Evolutionary conservation across 2,113 vertebrate species (phyloP).

Genomic region (Trachemys scripta): DNA sequence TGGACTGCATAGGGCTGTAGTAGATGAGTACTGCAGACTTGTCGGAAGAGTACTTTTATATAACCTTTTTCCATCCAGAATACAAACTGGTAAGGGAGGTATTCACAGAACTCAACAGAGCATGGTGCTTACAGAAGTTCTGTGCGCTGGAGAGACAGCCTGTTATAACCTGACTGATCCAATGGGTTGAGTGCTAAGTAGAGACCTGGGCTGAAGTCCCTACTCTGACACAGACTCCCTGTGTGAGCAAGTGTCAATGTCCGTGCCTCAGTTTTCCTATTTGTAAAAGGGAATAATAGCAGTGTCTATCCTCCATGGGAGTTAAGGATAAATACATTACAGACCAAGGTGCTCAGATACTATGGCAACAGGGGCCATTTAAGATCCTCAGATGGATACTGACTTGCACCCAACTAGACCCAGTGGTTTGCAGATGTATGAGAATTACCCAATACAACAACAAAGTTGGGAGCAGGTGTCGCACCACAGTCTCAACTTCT

Average conservation of each 20-base stretch:
- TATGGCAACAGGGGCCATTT: background rate
- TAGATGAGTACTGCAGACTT: accelerated
- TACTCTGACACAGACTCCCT: background rate
- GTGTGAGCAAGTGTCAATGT: background rate
- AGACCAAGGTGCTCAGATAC: background rate
- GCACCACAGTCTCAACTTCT: background rate
- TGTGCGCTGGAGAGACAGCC: accelerated
- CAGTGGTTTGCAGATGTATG: background rate
- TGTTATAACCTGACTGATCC: background rate
- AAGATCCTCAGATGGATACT: accelerated
- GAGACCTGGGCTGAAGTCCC: background rate
- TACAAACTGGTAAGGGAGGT: accelerated
- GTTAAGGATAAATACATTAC: background rate
- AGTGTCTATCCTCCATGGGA: background rate
- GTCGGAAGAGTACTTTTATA: background rate
- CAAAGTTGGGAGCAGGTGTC: accelerated
- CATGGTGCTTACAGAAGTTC: background rate
- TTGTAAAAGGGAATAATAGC: background rate
- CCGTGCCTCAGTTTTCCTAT: background rate
- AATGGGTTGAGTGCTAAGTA: background rate
- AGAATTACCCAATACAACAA: accelerated
- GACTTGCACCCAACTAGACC: background rate
- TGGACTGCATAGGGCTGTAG: background rate
- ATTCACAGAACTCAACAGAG: accelerated
- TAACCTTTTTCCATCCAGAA: accelerated